These are phyloP conservation scores for Mohoua ochrocephala DNA, from an alignment of 2,113 vertebrate species.

Conservation along the genomic window DNA sequence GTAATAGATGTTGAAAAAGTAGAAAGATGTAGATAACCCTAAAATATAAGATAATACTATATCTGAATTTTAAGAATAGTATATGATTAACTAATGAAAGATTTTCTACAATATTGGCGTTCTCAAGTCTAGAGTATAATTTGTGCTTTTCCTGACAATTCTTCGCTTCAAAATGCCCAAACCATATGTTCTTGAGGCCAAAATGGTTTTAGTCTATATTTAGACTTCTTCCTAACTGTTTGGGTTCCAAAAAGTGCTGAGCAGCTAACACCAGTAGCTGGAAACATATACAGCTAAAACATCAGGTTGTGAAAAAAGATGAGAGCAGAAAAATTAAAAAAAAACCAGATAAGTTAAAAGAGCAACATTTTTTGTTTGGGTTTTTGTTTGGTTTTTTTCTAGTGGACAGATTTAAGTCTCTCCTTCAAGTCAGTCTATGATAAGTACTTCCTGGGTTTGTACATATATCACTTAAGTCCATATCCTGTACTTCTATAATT, in stretches of 20 bases:
- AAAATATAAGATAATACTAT: neutral
- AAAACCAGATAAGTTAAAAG: neutral
- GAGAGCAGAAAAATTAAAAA: neutral
- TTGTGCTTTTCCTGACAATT: neutral
- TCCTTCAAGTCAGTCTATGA: neutral
- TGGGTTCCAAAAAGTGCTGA: neutral
- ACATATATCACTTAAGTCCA: neutral
- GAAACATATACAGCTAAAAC: neutral
- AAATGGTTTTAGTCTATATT: neutral
- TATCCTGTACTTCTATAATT: neutral
- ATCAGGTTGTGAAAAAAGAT: neutral
- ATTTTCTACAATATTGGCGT: neutral
- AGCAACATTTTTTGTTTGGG: neutral
- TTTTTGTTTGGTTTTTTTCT: neutral
- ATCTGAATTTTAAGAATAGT: neutral
- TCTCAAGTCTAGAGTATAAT: neutral
- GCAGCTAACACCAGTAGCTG: neutral
- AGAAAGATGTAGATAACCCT: neutral
- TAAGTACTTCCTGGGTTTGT: neutral
- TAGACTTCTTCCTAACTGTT: neutral
- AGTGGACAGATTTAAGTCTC: neutral
- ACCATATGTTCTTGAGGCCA: neutral
- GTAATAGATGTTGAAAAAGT: neutral
- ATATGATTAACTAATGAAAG: neutral
- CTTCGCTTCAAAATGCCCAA: neutral